Conservation (phyloP, 37 sponge, comb jelly and placozoan genomes). For the Eunapius fragilis region DNA sequence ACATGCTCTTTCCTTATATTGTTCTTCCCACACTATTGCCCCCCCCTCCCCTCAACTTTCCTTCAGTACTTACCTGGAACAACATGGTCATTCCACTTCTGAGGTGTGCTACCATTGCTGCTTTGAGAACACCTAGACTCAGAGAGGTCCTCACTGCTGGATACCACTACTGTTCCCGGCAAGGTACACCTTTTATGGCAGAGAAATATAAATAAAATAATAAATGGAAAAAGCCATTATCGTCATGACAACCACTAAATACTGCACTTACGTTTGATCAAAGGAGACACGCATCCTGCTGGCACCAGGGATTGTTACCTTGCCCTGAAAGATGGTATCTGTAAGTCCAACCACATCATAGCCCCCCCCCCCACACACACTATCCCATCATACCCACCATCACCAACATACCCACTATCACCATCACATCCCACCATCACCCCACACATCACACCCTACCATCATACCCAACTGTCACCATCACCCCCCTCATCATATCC, state of each 20-base stretch:
- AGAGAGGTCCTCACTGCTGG: slow-evolving; percentile 11
- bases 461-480: no score
- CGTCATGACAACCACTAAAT: neutral
- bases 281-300: slow-evolving; percentile 55
- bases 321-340: slow-evolving; percentile 16
- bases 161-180: slow-evolving; percentile 30
- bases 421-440: no score
- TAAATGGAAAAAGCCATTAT: neutral
- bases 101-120: neutral
- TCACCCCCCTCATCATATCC: neutral
- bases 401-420: no score
- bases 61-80: slow-evolving; percentile 22
- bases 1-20: neutral
- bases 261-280: slow-evolving; percentile 46
- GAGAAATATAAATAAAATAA: no score
- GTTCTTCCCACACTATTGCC: neutral
- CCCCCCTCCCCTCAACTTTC: neutral
- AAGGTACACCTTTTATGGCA: slow-evolving; percentile 2
- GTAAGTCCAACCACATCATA: neutral
- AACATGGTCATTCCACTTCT: slow-evolving; percentile 1
- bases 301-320: slow-evolving; percentile 45
- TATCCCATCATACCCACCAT: no score
- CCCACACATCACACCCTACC: no score
- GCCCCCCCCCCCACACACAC: neutral
- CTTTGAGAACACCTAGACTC: slow-evolving; percentile 3